These are phyloP conservation scores for Penelope pileata DNA, from an alignment of 2,113 vertebrate genomes.

Conservation along the genomic window DNA sequence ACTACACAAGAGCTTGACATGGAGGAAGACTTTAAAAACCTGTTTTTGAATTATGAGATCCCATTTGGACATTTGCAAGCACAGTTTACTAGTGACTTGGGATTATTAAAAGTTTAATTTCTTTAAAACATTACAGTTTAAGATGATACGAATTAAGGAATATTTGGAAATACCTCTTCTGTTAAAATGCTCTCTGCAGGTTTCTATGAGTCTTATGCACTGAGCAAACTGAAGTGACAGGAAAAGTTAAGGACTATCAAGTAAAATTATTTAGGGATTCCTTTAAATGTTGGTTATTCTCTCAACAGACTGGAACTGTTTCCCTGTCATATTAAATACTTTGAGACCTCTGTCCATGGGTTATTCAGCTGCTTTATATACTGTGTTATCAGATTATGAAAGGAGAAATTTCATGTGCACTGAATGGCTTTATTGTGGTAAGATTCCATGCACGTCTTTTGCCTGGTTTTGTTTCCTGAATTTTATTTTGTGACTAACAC, in stretches of 20 bases:
- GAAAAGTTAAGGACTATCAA: background rate
- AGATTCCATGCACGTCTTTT: background rate
- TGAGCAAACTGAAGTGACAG: background rate
- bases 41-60: background rate
- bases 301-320: background rate
- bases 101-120: background rate
- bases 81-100: background rate
- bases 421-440: background rate
- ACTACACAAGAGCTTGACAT: background rate
- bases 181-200: background rate
- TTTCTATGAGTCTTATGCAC: background rate
- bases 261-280: background rate
- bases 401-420: background rate
- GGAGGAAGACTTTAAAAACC: background rate
- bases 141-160: background rate
- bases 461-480: background rate
- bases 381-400: background rate
- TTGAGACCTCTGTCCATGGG: background rate
- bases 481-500: background rate
- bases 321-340: background rate
- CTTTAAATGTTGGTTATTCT: background rate
- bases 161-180: background rate
- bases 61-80: background rate
- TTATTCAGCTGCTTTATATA: background rate
- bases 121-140: background rate